Evolutionary conservation across 2,888 invertebrate species (phyloP).

Genomic region (Adela reaumurella): DNA sequence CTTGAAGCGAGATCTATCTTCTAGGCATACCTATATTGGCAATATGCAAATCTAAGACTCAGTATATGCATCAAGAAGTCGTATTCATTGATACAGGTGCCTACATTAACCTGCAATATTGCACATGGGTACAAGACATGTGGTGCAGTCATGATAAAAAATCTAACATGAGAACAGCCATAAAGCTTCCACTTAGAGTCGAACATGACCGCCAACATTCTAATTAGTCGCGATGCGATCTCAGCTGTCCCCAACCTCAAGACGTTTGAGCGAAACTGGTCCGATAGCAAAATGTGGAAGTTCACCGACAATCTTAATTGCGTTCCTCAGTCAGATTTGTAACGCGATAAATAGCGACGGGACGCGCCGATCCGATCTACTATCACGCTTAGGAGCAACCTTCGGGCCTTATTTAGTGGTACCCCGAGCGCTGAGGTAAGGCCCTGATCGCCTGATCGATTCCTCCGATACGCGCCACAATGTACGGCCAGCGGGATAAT

Average conservation of each 20-base stretch:
- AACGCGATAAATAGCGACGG: background rate
- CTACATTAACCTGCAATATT: too few relatives aligned
- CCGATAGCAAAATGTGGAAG: background rate
- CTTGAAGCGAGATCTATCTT: too few relatives aligned
- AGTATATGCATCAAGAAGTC: too few relatives aligned
- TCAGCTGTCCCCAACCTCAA: background rate
- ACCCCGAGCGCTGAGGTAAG: background rate
- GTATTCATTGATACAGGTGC: too few relatives aligned
- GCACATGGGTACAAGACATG: too few relatives aligned
- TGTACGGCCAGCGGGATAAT: background rate
- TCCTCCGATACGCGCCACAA: background rate
- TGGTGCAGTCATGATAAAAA: too few relatives aligned
- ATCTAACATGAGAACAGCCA: too few relatives aligned
- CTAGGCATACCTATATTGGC: too few relatives aligned
- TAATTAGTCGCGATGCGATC: background rate
- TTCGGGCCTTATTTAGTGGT: background rate
- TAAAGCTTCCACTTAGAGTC: too few relatives aligned
- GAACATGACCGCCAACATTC: background rate
- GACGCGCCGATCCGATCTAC: background rate
- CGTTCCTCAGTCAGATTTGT: background rate
- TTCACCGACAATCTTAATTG: background rate
- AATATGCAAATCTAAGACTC: too few relatives aligned
- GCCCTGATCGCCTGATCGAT: background rate
- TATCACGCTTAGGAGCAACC: background rate
- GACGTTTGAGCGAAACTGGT: background rate